phyloP scores from a whole-genome alignment of 2,113 vertebrate genomes.

The Anarhynchus alexandrinus region DNA sequence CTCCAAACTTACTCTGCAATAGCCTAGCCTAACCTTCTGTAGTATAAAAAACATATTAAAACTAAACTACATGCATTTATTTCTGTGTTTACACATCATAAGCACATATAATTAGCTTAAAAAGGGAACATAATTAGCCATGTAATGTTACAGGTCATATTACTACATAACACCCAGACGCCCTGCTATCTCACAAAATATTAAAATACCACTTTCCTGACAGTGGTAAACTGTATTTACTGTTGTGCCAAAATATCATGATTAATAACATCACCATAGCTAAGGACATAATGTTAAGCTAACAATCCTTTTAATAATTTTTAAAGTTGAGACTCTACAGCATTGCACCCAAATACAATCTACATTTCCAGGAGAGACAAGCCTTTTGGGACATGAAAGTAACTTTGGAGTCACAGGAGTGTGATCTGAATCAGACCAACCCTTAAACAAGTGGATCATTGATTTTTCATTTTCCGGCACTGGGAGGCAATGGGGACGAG shows the following conservation, averaged over 20 bases:
- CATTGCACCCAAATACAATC: not conserved
- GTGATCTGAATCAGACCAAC: not conserved
- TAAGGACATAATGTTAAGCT: not conserved
- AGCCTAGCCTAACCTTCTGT: slow-evolving; percentile 24
- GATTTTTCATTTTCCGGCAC: not conserved
- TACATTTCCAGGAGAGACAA: not conserved
- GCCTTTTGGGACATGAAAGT: not conserved
- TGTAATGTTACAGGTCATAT: not conserved
- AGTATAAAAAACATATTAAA: slow-evolving; percentile 14
- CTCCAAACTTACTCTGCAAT: not conserved
- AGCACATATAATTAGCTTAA: slow-evolving; percentile 2
- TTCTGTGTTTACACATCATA: slow-evolving; percentile 40
- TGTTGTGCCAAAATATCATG: not conserved
- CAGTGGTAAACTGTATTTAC: not conserved
- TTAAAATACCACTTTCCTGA: not conserved
- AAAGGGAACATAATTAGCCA: slow-evolving; percentile 19
- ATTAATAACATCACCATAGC: not conserved
- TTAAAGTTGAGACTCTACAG: not conserved
- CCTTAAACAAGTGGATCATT: not conserved
- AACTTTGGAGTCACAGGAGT: not conserved
- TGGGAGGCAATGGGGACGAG: not conserved
- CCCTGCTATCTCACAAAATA: not conserved
- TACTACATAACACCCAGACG: not conserved
- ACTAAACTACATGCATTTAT: slow-evolving; percentile 34
- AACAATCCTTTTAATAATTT: not conserved